These are phyloP conservation scores for Buathra laborator DNA, from an alignment of 2,888 invertebrate species.

Conservation along the genomic window DNA sequence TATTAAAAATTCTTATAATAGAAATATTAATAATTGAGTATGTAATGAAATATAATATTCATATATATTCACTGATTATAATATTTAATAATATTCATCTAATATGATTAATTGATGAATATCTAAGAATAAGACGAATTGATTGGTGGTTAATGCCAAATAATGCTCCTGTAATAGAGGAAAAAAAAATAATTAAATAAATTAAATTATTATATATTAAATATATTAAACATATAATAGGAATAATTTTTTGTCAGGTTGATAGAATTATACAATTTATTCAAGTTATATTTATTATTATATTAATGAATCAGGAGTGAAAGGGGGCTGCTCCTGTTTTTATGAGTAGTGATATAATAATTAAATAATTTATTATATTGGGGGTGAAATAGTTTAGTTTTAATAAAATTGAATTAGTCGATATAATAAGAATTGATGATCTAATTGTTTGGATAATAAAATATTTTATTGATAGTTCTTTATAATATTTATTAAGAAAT, in stretches of 20 bases:
- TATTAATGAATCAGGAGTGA: constrained; percentile 88
- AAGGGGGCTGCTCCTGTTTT: constrained; percentile 88
- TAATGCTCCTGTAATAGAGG: constrained; percentile 86
- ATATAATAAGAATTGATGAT: constrained; percentile 87
- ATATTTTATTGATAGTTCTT: constrained; percentile 86
- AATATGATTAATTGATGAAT: constrained; percentile 89
- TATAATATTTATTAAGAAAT: constrained; percentile 72
- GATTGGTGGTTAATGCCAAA: constrained; percentile 87
- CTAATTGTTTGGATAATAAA: constrained; percentile 88
- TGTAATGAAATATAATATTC: constrained; percentile 85
- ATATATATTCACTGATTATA: constrained; percentile 84
- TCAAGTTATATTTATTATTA: constrained; percentile 88
- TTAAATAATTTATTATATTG: constrained; percentile 70
- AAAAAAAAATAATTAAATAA: constrained; percentile 85
- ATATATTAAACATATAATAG: constrained; percentile 87
- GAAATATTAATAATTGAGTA: constrained; percentile 86
- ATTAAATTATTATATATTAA: constrained; percentile 84
- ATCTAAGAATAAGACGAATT: constrained; percentile 87
- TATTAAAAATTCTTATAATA: constrained; percentile 86
- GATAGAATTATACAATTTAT: constrained; percentile 87
- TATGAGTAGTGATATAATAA: constrained; percentile 84
- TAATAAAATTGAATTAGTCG: constrained; percentile 77
- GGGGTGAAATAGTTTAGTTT: constrained; percentile 82
- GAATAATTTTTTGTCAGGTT: constrained; percentile 89
- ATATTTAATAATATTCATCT: constrained; percentile 87